Conservation (phyloP, 1,140 invertebrate species). For the Pectinophora gossypiella region DNA sequence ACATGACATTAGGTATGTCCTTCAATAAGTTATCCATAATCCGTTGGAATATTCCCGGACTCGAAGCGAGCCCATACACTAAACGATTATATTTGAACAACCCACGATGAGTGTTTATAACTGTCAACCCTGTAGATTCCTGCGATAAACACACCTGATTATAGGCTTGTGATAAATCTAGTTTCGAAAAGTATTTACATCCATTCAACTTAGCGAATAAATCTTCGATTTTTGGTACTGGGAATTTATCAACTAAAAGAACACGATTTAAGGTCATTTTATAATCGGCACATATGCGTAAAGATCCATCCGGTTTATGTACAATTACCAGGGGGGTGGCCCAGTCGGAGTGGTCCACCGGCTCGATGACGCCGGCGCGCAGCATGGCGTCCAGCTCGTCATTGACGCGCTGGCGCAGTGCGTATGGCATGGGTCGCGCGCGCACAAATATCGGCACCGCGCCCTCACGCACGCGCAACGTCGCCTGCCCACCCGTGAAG, state of each 20-base stretch:
- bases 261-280: slow-evolving; percentile 24
- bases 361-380: too few species aligned
- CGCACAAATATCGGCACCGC: slow-evolving; percentile 2
- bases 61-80: too few species aligned
- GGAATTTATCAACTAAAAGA: slow-evolving; percentile 15
- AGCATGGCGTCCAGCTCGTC: too few species aligned
- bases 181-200: too few species aligned
- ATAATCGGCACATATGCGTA: slow-evolving; percentile 25
- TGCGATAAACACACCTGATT: slow-evolving; percentile 26
- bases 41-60: too few species aligned
- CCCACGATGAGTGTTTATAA: slow-evolving; percentile 35
- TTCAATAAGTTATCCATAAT: too few species aligned
- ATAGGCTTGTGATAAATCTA: too few species aligned
- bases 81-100: too few species aligned
- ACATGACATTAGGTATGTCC: slow-evolving; percentile 12
- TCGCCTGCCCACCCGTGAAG: neutral
- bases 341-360: too few species aligned
- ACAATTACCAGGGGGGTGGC: slow-evolving; percentile 30
- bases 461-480: too few species aligned
- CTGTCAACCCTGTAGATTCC: slow-evolving; percentile 25
- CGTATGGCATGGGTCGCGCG: too few species aligned
- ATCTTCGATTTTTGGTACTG: slow-evolving; percentile 14
- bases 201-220: slow-evolving; percentile 5
- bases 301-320: slow-evolving; percentile 22
- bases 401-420: too few species aligned